Base-by-base conservation (phyloP, 1,140 invertebrate species). In the Drosophila mauritiana region DNA sequence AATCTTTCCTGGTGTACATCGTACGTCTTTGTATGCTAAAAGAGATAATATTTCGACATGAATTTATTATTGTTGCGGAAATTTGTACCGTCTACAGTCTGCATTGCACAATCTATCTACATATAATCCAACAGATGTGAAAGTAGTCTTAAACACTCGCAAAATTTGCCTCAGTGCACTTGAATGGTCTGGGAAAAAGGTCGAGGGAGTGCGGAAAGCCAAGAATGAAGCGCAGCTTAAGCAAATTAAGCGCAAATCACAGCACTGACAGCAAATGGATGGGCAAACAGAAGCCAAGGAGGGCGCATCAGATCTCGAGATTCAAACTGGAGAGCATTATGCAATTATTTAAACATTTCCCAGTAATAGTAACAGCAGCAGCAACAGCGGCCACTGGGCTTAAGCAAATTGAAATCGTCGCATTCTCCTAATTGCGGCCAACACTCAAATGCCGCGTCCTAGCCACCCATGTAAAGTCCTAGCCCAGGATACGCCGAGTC, bases 221-320 rank as follows among this genome's bases (percentile, higher is more conserved):
- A 80, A 69, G 79, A 86, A 80, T 89, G 80, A 83, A 89, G 80
- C 88, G 77, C 84, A 84, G 80, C 80, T 89, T 84, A 80, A 80
- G 77, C 84, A 89, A 89, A 89, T 89, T 89, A 89, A 89, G 73
- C 73, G 69, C 72, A 80, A 84, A 89, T 84, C 84, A 80, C 68
- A 80, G 77, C 53, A 53, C 55, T 65, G 76, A 55, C 57, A 69
- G 39, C 42, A 37, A 57, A 65, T 58, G 67, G 59, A 79, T 70
- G 65, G 65, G 36, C 43, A 72, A 72, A 72, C 65, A 72, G 37
- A 57, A 42, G 59, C 27, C 27, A 1, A 57, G 25, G 25, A 51
- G 13, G 37, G 13, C 45, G 37, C 54, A 42, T 36, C 64, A 15
- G 37, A 52, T 43, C 59, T 36, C 62, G 37, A 73, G 69, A 75